Percentiles rank a stretch among this genome's conserved stretches.
phyloP scores from a whole-genome alignment of 2,113 vertebrate genomes.

The Amphilophus citrinellus region DNA sequence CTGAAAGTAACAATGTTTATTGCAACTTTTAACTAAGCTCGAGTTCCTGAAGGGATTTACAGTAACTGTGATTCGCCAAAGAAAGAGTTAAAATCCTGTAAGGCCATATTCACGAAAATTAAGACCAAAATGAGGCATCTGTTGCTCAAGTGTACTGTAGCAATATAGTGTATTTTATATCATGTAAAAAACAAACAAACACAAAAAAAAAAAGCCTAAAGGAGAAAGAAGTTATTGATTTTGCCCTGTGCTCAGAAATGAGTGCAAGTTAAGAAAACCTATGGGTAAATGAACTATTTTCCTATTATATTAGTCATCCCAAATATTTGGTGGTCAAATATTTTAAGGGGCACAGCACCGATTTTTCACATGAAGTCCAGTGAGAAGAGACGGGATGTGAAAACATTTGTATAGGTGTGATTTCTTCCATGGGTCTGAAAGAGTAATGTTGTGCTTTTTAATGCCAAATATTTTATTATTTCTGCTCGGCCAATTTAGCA shows the following conservation, averaged over 20 bases:
- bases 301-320: neutral
- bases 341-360: neutral
- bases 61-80: constrained; percentile 3
- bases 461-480: neutral
- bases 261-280: neutral
- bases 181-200: too few species aligned
- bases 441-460: neutral
- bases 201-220: neutral
- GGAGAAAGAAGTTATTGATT: neutral
- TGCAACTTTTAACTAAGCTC: constrained; percentile 24
- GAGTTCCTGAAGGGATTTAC: constrained; percentile 17
- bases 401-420: neutral
- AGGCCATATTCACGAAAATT: constrained; percentile 12
- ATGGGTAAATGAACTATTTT: neutral
- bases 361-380: neutral
- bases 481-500: neutral
- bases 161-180: neutral
- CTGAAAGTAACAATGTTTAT: constrained; percentile 13
- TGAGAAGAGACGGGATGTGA: neutral
- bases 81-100: neutral
- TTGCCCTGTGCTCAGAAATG: neutral
- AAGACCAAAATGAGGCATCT: neutral
- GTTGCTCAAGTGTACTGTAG: neutral
- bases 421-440: neutral
- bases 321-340: neutral